These are phyloP conservation scores for Drosophila gunungcola DNA, from an alignment of 1,140 invertebrate genomes.

Conservation along the genomic window DNA sequence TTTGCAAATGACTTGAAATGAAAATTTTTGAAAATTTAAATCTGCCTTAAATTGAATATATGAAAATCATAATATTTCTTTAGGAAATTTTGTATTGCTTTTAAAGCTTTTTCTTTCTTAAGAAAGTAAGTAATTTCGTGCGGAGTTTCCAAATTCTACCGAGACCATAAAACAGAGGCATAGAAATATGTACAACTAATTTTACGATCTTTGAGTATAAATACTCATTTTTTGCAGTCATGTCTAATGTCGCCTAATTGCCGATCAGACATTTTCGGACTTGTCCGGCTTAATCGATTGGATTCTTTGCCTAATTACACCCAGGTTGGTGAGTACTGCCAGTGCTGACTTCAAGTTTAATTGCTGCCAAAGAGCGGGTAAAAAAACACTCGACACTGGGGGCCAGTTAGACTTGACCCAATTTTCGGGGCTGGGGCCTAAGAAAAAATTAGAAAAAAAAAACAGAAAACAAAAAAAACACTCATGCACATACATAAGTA, in stretches of 20 bases:
- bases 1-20: no score
- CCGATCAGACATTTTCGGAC: slow-evolving; percentile 3
- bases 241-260: slow-evolving; percentile 8
- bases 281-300: slow-evolving; percentile 23
- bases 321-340: background rate
- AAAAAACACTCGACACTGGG: slow-evolving; percentile 29
- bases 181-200: no score
- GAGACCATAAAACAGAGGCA: no score
- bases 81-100: no score
- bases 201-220: background rate
- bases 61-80: no score
- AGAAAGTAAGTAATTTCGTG: no score
- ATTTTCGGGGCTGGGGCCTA: slow-evolving; percentile 45
- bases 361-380: slow-evolving; percentile 35
- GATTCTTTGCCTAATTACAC: slow-evolving; percentile 41
- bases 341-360: slow-evolving; percentile 46
- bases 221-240: slow-evolving; percentile 10
- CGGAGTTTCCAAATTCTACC: no score
- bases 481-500: slow-evolving; percentile 31
- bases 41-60: no score
- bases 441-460: slow-evolving; percentile 27
- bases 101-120: no score
- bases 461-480: slow-evolving; percentile 5
- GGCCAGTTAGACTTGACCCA: slow-evolving; percentile 72
- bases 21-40: no score